These are phyloP conservation scores for Odobenus rosmarus DNA, from an alignment of 2,113 vertebrate species.

Conservation along the genomic window DNA sequence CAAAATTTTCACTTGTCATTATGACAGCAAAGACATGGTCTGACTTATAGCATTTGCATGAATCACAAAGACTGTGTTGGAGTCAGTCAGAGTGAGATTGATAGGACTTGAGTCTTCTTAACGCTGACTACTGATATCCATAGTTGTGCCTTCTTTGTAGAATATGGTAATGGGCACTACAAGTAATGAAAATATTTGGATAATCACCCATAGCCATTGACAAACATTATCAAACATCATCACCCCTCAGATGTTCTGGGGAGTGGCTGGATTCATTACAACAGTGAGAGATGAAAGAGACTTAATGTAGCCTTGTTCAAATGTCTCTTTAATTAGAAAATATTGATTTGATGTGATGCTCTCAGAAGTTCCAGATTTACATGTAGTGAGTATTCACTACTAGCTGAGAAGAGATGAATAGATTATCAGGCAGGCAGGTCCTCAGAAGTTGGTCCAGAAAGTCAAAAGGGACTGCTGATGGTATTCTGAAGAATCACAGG, in stretches of 20 bases:
- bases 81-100: not conserved
- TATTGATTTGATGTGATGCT: not conserved
- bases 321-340: conserved; percentile 27
- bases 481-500: not conserved
- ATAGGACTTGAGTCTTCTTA: not conserved
- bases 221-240: not conserved
- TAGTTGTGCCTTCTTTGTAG: not conserved
- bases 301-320: not conserved
- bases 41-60: not conserved
- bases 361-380: conserved; percentile 23
- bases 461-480: not conserved
- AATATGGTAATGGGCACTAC: not conserved
- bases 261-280: not conserved
- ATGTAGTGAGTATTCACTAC: not conserved
- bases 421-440: not conserved
- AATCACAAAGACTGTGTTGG: not conserved
- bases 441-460: conserved; percentile 33
- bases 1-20: not conserved
- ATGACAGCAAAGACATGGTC: not conserved
- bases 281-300: not conserved
- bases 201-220: not conserved
- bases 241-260: not conserved
- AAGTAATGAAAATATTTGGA: conserved; percentile 14
- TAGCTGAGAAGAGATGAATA: not conserved
- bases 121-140: not conserved